Percentiles rank a stretch among this genome's conserved stretches.
Conservation (phyloP, 2,797 vertebrate genomes). For the Trematomus bernacchii region DNA sequence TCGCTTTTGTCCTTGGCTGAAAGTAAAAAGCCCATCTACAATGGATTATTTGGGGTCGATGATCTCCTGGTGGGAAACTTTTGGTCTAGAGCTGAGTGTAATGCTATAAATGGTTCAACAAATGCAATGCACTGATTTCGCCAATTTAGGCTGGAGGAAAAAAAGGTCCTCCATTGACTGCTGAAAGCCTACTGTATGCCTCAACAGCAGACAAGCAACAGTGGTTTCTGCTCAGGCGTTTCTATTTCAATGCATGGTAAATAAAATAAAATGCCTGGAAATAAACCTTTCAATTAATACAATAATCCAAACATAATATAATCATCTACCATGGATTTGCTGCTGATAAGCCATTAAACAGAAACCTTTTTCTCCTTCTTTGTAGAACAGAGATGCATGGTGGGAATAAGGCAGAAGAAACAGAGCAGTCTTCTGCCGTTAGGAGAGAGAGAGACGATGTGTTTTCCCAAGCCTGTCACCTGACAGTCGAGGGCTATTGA, state of each 20-base stretch:
- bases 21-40: neutral
- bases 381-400: neutral
- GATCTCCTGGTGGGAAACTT: conserved; percentile 17
- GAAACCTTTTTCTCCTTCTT: neutral
- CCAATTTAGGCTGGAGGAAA: conserved; percentile 7
- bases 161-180: conserved; percentile 14
- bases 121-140: conserved; percentile 34
- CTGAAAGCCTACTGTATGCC: conserved; percentile 13
- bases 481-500: conserved; percentile 55
- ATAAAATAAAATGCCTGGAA: neutral
- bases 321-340: neutral
- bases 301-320: neutral
- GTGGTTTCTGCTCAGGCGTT: neutral
- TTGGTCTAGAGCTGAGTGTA: conserved; percentile 4
- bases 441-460: conserved; percentile 2
- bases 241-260: conserved; percentile 4
- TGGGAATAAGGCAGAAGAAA: conserved; percentile 6
- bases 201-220: conserved; percentile 32
- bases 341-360: neutral
- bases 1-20: conserved; percentile 28
- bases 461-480: conserved; percentile 52
- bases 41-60: conserved; percentile 15
- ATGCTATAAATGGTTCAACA: conserved; percentile 9
- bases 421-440: conserved; percentile 32
- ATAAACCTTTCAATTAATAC: neutral